Percentiles rank a stretch among this genome's conserved stretches.
Conservation (phyloP, 2,888 invertebrate species). For the Drosophila multiciliata region DNA sequence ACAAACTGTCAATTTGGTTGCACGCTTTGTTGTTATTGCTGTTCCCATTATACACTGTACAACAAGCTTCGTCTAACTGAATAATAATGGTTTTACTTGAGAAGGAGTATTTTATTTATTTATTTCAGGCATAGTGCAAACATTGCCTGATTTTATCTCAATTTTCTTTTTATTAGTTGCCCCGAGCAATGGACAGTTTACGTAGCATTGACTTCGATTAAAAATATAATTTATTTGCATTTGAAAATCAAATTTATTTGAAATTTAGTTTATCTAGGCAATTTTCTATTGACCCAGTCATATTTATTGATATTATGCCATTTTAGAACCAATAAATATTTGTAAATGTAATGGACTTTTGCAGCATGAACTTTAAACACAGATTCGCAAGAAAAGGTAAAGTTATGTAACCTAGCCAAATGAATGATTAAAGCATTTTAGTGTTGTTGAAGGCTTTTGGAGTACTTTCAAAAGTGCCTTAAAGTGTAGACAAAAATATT, state of each 20-base stretch:
- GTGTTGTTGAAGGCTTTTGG: background rate
- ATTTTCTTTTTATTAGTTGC: background rate
- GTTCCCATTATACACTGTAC: conserved; percentile 13
- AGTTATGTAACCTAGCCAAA: background rate
- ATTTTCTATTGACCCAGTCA: background rate
- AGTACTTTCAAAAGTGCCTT: background rate
- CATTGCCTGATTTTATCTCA: background rate
- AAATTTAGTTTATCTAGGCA: background rate
- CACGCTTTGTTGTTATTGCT: conserved; percentile 23
- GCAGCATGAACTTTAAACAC: background rate
- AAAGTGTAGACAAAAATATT: conserved; percentile 9
- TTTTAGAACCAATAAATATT: background rate
- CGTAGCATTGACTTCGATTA: background rate
- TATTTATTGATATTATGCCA: background rate
- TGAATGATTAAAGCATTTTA: background rate
- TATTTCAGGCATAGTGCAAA: too few relatives aligned
- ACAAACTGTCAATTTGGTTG: conserved; percentile 53
- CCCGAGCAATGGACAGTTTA: background rate
- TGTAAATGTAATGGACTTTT: background rate
- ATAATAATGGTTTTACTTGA: background rate
- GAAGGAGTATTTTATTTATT: background rate
- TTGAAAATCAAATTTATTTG: background rate
- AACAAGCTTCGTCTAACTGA: background rate
- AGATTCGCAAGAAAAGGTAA: background rate
- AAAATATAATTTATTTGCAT: background rate